phyloP scores from a whole-genome alignment of 2,888 invertebrate species.

The Deilephila elpenor region DNA sequence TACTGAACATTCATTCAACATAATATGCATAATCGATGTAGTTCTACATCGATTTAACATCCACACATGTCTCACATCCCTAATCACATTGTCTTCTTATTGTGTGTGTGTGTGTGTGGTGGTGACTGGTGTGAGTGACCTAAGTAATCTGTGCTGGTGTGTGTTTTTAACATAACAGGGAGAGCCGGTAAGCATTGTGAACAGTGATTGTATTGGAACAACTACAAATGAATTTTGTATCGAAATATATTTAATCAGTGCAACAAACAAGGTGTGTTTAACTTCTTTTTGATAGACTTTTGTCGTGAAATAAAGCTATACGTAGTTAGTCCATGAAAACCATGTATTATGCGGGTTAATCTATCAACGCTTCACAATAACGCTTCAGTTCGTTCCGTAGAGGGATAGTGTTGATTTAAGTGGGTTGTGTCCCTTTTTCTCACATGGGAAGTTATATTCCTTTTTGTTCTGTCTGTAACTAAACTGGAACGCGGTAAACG shows the following conservation, averaged over 20 bases:
- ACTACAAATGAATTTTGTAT: slow-evolving; percentile 1
- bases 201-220: not conserved
- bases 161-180: not conserved
- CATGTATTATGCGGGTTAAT: not conserved
- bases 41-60: no score
- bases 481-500: slow-evolving; percentile 13
- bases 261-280: not conserved
- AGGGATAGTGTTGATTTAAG: not conserved
- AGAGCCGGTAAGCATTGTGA: not conserved
- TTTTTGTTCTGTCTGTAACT: slow-evolving; percentile 13
- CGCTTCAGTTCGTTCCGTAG: slow-evolving; percentile 2
- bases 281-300: not conserved
- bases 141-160: no score
- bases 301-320: no score
- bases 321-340: not conserved
- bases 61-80: no score
- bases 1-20: not conserved
- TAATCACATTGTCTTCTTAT: no score
- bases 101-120: no score
- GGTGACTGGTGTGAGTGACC: no score
- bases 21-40: not conserved
- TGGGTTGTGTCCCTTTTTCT: not conserved
- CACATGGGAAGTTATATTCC: not conserved
- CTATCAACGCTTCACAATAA: slow-evolving; percentile 4
- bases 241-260: not conserved